Base-by-base conservation (phyloP, 2,888 invertebrate genomes). In the Allolobophora icterica region DNA sequence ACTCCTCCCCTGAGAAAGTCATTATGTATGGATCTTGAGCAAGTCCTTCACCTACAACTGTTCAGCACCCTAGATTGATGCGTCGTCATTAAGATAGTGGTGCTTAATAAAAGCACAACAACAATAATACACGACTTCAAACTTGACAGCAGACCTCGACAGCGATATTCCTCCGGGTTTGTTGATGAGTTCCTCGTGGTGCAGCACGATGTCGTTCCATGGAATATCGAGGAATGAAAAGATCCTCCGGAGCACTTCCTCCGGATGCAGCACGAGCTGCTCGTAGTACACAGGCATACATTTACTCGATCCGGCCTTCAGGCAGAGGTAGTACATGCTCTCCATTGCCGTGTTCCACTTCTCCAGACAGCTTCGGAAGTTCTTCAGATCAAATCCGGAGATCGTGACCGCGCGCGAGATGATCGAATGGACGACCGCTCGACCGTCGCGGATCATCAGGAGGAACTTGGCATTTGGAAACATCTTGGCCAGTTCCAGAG, bases 401-500 rank as follows among this genome's bases (percentile, higher is more conserved):
- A 98, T 98, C 71, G 97, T 97, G 90, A 97, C 97, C 97, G 98
- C 98, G 94, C 99, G 96, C 90, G 98, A 97, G 95, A 99, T 99
- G 95, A 99, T 99, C 93, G 99, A 99, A 96, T 99, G 99, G 92
- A 99, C 99, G 40, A 99, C 99, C 92, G 99, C 99, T 93, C 99
- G 97, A 42, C 99, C 99, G 95, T 99, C 99, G 93, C 99, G 97
- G 94, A 99, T 97, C 98, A 99, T 99, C 96, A 99, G 98, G 94
- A 99, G 96, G 96, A 99, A 99, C 96, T 99, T 99, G 92, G 99
- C 97, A 95, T 98, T 98, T 89, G 99, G 99, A 96, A 99, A 99
- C 92, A 99, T 96, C 95, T 98, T 97, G 93, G 98, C 97, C 94
- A 99, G 97, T 96, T 98, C 99, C 91, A 97, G 97, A 94, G 98